phyloP scores from a whole-genome alignment of 1,140 invertebrate species.

The Eciton burchellii region DNA sequence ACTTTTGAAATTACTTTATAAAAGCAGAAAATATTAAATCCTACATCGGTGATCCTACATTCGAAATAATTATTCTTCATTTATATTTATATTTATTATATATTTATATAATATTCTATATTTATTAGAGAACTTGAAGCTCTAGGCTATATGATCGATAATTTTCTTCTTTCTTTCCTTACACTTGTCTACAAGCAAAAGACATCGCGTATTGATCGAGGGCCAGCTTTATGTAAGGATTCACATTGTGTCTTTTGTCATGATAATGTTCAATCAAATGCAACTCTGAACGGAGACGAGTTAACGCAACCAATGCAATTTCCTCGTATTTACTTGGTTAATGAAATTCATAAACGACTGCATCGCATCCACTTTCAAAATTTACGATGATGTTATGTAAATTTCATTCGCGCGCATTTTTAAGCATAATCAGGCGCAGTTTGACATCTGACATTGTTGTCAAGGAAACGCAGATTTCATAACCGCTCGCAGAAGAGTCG shows the following conservation, averaged over 20 bases:
- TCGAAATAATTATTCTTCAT: not conserved
- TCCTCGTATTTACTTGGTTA: slow-evolving; percentile 69
- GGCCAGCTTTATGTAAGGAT: not conserved
- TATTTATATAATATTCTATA: not conserved
- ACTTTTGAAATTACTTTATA: not conserved
- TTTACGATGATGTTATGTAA: slow-evolving; percentile 73
- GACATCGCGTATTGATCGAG: slow-evolving; percentile 9
- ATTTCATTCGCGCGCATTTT: slow-evolving; percentile 71
- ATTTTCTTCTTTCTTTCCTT: not conserved
- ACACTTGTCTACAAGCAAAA: not conserved
- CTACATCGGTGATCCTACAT: slow-evolving; percentile 2
- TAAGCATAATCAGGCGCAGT: slow-evolving; percentile 50
- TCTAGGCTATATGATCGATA: not conserved
- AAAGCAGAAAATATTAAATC: slow-evolving; percentile 5
- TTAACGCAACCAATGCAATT: slow-evolving; percentile 27
- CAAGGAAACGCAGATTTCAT: not conserved
- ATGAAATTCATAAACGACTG: slow-evolving; percentile 67
- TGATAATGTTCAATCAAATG: slow-evolving; percentile 76
- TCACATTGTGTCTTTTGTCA: slow-evolving; percentile 68
- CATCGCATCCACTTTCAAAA: slow-evolving; percentile 15
- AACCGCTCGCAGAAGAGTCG: not conserved
- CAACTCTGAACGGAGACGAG: slow-evolving; percentile 25
- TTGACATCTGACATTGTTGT: slow-evolving; percentile 46
- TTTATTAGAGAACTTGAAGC: not conserved
- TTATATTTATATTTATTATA: not conserved